These are phyloP conservation scores for Drosophila ustulata DNA, from an alignment of 2,888 invertebrate species.

Conservation along the genomic window DNA sequence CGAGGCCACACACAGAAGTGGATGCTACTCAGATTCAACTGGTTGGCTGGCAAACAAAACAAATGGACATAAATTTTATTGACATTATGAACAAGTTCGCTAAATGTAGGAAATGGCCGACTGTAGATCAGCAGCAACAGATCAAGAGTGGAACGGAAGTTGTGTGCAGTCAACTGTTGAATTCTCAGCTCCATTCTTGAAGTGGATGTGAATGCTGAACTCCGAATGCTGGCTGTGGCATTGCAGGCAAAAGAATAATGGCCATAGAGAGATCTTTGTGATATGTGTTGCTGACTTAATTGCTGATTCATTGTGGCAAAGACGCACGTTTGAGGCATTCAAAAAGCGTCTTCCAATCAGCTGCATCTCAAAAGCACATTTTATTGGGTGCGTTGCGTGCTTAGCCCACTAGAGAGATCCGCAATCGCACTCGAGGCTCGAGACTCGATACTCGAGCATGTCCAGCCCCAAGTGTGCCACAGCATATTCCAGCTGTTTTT, in stretches of 20 bases:
- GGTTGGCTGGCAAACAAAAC: slow-evolving; percentile 40
- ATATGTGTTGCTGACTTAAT: background rate
- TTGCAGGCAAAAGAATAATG: slow-evolving; percentile 65
- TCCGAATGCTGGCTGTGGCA: slow-evolving; percentile 29
- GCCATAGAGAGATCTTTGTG: slow-evolving; percentile 26
- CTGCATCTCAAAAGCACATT: slow-evolving; percentile 15
- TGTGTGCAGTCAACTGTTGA: slow-evolving; percentile 77
- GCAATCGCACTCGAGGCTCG: background rate
- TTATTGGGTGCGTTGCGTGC: slow-evolving; percentile 12
- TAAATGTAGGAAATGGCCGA: slow-evolving; percentile 57
- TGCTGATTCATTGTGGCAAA: slow-evolving; percentile 24
- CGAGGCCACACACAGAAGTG: slow-evolving; percentile 55
- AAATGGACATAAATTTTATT: slow-evolving; percentile 78
- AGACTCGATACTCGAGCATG: background rate
- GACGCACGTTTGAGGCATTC: slow-evolving; percentile 64
- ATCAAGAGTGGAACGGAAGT: slow-evolving; percentile 76
- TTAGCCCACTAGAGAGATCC: slow-evolving; percentile 7
- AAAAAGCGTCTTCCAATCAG: slow-evolving; percentile 28
- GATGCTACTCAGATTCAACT: slow-evolving; percentile 19
- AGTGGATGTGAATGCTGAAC: background rate
- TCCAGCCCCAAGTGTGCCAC: background rate
- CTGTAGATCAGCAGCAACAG: slow-evolving; percentile 17
- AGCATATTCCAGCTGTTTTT: slow-evolving; percentile 7
- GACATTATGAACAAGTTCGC: slow-evolving; percentile 75
- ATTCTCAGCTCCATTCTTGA: slow-evolving; percentile 28